A percentile compares a stretch with the other conserved stretches of the same genome.
phyloP scores from a whole-genome alignment of 35 echinoderm and acorn worm genomes.

The Hemicentrotus pulcherrimus region DNA sequence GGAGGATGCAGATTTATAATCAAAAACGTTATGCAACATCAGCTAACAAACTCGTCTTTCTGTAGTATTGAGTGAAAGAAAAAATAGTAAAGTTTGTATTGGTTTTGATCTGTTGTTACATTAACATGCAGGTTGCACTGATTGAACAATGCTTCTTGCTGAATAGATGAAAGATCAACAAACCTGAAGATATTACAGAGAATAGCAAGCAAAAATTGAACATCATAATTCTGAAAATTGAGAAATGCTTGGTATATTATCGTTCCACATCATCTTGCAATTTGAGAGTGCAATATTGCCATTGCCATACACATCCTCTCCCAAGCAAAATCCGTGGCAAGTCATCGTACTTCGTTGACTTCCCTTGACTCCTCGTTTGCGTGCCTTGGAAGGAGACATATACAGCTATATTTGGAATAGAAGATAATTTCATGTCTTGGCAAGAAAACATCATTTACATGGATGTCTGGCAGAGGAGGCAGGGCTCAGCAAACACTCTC shows the following conservation, averaged over 20 bases:
- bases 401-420: neutral
- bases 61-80: neutral
- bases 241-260: neutral
- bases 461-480: conserved; percentile 7
- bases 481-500: conserved; percentile 7
- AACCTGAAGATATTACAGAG: neutral
- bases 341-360: neutral
- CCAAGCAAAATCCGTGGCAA: neutral
- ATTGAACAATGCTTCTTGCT: neutral
- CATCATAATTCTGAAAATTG: neutral
- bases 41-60: neutral
- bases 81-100: neutral
- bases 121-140: neutral
- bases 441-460: conserved; percentile 6
- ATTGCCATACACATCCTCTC: neutral
- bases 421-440: conserved; percentile 13
- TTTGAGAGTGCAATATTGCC: neutral
- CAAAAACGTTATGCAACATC: no score
- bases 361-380: neutral
- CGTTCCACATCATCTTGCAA: neutral
- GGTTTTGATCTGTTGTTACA: neutral
- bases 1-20: no score
- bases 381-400: neutral
- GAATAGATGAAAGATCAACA: neutral
- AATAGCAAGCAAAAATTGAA: neutral